Percentiles rank a stretch among this genome's conserved stretches.
phyloP scores from a whole-genome alignment of 1,140 invertebrate genomes.

The Ptiloglossa arizonensis region DNA sequence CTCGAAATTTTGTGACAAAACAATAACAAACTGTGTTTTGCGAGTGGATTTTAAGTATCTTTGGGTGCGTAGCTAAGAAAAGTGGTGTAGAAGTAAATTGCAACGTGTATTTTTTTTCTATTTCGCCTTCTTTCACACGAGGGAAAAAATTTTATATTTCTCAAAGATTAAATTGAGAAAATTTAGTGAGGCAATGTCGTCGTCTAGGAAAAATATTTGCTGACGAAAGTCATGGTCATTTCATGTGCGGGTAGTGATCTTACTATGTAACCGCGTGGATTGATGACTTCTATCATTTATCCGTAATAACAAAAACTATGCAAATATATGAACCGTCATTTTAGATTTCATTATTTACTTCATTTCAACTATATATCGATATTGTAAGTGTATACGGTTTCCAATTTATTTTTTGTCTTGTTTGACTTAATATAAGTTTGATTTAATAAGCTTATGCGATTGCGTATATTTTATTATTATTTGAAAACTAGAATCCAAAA shows the following conservation, averaged over 20 bases:
- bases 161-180: constrained; percentile 15
- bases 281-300: constrained; percentile 15
- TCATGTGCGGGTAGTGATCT: constrained; percentile 40
- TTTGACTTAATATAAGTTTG: not conserved
- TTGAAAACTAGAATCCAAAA: not conserved
- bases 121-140: not conserved
- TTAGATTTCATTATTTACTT: not conserved
- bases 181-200: constrained; percentile 55
- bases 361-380: not conserved
- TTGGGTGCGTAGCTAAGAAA: constrained; percentile 29
- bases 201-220: constrained; percentile 57
- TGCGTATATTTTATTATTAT: not conserved
- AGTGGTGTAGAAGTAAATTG: constrained; percentile 17
- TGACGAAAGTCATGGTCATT: constrained; percentile 71
- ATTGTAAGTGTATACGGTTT: not conserved
- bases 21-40: constrained; percentile 70
- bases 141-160: constrained; percentile 11
- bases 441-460: not conserved
- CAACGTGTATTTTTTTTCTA: not conserved
- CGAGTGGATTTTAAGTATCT: constrained; percentile 21
- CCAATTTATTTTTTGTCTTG: not conserved
- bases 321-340: constrained; percentile 7
- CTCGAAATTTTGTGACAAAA: constrained; percentile 70
- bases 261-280: constrained; percentile 42
- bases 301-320: not conserved